These are phyloP conservation scores for Trichogramma dendrolimi DNA, from an alignment of 2,888 invertebrate genomes.

Conservation along the genomic window DNA sequence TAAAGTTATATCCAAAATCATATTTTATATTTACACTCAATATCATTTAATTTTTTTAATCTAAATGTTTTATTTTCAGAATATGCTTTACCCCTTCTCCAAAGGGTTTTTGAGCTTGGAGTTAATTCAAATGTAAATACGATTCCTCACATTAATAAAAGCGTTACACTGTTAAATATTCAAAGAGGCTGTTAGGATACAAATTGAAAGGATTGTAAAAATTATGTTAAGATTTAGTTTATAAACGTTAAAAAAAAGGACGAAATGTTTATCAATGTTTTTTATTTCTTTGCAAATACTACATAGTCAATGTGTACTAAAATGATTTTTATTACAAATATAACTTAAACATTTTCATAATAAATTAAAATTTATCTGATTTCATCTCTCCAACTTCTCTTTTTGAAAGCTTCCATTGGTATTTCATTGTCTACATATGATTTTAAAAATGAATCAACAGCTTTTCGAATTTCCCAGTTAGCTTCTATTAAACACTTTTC, in stretches of 20 bases:
- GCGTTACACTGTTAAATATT: slow-evolving; percentile 74
- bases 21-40: background rate
- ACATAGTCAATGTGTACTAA: too few species aligned
- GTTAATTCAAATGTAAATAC: slow-evolving; percentile 75
- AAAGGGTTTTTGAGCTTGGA: slow-evolving; percentile 78
- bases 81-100: slow-evolving; percentile 72
- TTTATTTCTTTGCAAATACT: too few species aligned
- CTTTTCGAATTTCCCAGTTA: slow-evolving; percentile 45
- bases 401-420: slow-evolving; percentile 41
- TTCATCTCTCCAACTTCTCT: too few species aligned
- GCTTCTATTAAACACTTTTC: slow-evolving; percentile 38
- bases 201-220: slow-evolving; percentile 54
- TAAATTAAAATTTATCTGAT: too few species aligned
- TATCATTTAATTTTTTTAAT: slow-evolving; percentile 1
- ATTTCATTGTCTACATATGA: slow-evolving; percentile 45
- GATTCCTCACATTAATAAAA: slow-evolving; percentile 70
- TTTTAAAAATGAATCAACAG: slow-evolving; percentile 44
- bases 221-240: slow-evolving; percentile 14
- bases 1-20: background rate
- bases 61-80: slow-evolving; percentile 56
- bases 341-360: too few species aligned
- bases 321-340: too few species aligned
- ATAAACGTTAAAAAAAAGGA: background rate
- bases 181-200: slow-evolving; percentile 70
- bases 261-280: too few species aligned